These are phyloP conservation scores for Drosophila pseudotalamancana DNA, from an alignment of 2,888 invertebrate genomes.

Conservation along the genomic window DNA sequence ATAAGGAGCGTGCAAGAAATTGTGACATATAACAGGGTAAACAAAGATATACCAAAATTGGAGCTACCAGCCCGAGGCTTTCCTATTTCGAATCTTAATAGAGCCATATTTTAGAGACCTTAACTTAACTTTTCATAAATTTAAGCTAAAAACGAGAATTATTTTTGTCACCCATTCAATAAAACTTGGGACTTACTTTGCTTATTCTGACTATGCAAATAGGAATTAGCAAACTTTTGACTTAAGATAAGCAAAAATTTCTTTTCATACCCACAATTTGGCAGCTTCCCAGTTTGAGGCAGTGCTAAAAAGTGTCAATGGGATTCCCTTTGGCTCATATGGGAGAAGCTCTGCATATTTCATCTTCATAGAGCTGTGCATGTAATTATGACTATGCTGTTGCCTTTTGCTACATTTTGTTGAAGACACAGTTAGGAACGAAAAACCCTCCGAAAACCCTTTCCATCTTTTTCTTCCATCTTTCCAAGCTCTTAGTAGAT, in stretches of 20 bases:
- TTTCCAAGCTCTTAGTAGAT: not conserved
- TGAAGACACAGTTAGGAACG: constrained; percentile 25
- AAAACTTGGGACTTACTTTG: not conserved
- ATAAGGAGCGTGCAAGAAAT: not conserved
- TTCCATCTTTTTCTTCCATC: not conserved
- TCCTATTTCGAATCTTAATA: too few relatives aligned
- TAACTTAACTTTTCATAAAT: too few relatives aligned
- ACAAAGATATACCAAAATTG: too few relatives aligned
- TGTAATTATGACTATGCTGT: constrained; percentile 33
- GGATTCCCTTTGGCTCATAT: not conserved
- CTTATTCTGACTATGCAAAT: constrained; percentile 14
- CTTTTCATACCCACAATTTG: not conserved
- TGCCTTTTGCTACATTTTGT: constrained; percentile 14
- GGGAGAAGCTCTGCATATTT: not conserved
- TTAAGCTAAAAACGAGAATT: too few relatives aligned
- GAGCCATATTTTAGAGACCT: too few relatives aligned
- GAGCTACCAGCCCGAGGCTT: too few relatives aligned
- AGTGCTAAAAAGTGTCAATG: not conserved
- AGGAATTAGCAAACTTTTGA: not conserved
- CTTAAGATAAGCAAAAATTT: not conserved
- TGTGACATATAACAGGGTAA: too few relatives aligned
- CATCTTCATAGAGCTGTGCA: not conserved
- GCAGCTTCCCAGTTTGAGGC: not conserved
- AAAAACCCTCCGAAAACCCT: not conserved
- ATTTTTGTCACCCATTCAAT: too few relatives aligned